Evolutionary conservation across 1,140 invertebrate genomes (phyloP).

Genomic region (Penaeus chinensis): DNA sequence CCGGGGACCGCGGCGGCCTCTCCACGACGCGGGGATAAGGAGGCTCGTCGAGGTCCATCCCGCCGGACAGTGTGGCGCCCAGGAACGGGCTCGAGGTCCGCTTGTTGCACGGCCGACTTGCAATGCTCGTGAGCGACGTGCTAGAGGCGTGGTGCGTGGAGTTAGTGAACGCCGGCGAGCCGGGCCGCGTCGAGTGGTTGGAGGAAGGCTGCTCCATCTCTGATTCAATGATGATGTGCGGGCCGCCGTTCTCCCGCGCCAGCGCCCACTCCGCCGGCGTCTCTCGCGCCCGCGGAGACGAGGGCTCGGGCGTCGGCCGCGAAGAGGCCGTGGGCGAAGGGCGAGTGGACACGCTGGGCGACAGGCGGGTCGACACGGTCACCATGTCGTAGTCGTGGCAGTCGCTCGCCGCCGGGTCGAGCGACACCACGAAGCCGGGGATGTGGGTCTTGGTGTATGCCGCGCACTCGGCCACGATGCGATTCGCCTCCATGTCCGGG

Average conservation of each 20-base stretch:
- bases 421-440: constrained; percentile 43
- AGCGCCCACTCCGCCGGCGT: constrained; percentile 31
- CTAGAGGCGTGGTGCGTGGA: constrained; percentile 53
- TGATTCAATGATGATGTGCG: constrained; percentile 32
- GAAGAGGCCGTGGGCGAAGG: not conserved
- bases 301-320: constrained; percentile 28
- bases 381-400: constrained; percentile 55
- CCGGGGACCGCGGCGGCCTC: constrained; percentile 42
- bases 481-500: constrained; percentile 49
- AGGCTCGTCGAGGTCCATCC: constrained; percentile 14
- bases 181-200: constrained; percentile 39
- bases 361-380: not conserved
- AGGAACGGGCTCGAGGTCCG: constrained; percentile 21
- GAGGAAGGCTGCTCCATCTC: constrained; percentile 13
- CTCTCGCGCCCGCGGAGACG: constrained; percentile 37
- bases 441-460: constrained; percentile 55
- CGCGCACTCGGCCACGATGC: constrained; percentile 61
- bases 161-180: constrained; percentile 37
- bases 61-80: constrained; percentile 19
- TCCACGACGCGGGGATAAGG: not conserved
- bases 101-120: constrained; percentile 31
- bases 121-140: constrained; percentile 40
- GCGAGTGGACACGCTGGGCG: not conserved
- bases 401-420: constrained; percentile 13
- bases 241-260: constrained; percentile 29